A percentile compares a stretch with the other conserved stretches of the same genome.
Evolutionary conservation across 2,113 vertebrate species (phyloP).

Genomic region (Thoracochromis brauschi): DNA sequence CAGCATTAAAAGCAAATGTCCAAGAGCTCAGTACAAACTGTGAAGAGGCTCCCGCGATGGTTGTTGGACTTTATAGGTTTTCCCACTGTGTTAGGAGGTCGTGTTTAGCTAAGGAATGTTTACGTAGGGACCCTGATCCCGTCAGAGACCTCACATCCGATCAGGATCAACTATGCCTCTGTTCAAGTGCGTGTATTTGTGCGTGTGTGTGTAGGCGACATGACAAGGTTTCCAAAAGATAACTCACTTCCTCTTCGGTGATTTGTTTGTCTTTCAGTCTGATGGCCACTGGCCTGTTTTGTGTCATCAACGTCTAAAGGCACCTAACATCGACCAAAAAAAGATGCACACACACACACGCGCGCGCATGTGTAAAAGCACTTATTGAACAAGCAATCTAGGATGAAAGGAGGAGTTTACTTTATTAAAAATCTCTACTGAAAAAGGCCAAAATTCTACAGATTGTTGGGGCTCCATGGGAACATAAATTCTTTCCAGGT

Average conservation of each 20-base stretch:
- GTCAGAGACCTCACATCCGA: conserved; percentile 49
- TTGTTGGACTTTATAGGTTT: neutral
- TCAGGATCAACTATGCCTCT: conserved; percentile 55
- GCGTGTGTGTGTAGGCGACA: conserved; percentile 6
- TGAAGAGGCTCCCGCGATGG: neutral
- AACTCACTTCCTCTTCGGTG: conserved; percentile 61
- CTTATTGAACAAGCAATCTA: neutral
- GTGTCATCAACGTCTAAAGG: conserved; percentile 30
- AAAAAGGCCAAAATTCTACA: neutral
- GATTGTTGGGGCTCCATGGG: neutral
- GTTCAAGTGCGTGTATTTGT: conserved; percentile 8
- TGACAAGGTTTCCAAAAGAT: conserved; percentile 54
- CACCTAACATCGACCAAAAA: neutral
- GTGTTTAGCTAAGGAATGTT: conserved; percentile 57
- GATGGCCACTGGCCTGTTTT: conserved; percentile 50
- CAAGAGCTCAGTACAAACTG: neutral
- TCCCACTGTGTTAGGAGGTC: conserved; percentile 45
- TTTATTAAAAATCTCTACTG: neutral
- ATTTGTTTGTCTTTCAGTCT: conserved; percentile 70
- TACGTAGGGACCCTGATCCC: conserved; percentile 37
- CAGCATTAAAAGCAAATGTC: neutral
- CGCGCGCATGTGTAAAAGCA: neutral
- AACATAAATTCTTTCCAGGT: neutral
- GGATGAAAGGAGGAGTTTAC: neutral
- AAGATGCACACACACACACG: neutral